Base-by-base conservation (phyloP, 1,140 invertebrate species). In the Drosophila sechellia region DNA sequence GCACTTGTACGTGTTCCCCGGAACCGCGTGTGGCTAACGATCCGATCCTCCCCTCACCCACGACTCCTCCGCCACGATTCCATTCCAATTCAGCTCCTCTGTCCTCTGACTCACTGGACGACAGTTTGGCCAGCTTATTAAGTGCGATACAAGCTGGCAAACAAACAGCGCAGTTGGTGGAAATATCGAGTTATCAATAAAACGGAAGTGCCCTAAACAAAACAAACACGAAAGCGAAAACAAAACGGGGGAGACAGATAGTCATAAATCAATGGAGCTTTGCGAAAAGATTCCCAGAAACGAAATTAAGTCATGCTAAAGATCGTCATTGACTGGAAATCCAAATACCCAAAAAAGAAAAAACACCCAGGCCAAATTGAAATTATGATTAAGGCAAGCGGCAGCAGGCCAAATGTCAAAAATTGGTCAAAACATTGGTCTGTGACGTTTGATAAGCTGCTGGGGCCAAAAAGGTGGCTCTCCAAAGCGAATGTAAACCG, bases 371-470 rank as follows among this genome's bases (percentile, higher is more conserved):
- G 5, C 66, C 66, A 59, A 71, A 72, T 39, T 27, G 54, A 71
- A 72, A 71, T 72, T 59, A 59, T 72, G 54, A 72, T 59, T 71
- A 72, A 72, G 46, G 46, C 66, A 58, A 64, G 50, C 60, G 35
- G 35, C 35, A 37, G 35, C 35, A 35, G 49, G 50, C 60, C 50
- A 69, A 69, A 49, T 69, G 52, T 25, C 65, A 39, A 70, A 72
- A 72, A 69, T 70, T 70, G 63, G 66, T 42, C 66, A 70, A 42
- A 59, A 56, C 46, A n/a, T 31, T 35, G 17, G 17, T 42, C 49
- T 72, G 48, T 72, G 69, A 72, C 69, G 69, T 72, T 72, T 72
- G 69, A 72, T 72, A 71, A 71, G 68, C 63, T 71, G 68, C 34
- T 48, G 43, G 35, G 45, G 22, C 66, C 27, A 40, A 46, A 55